A percentile compares a stretch with the other conserved stretches of the same genome.
Conservation (phyloP, 2,113 vertebrate species). For the Crotalus viridis region DNA sequence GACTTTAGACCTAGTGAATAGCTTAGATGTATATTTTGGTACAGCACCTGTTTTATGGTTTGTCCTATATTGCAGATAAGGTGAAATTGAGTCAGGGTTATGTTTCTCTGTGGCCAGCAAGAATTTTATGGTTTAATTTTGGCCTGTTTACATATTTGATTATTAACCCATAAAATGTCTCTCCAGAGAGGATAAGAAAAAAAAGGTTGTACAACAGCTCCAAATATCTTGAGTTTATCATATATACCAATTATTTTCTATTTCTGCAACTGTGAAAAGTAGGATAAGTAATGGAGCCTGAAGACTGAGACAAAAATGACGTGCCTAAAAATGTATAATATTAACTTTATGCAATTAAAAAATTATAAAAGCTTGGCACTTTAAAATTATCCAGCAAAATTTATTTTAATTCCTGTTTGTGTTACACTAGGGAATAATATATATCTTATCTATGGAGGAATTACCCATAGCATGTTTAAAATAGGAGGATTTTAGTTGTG, state of each 20-base stretch:
- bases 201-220: not conserved
- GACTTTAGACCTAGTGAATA: not conserved
- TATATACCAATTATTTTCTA: not conserved
- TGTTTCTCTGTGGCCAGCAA: not conserved
- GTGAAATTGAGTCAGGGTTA: not conserved
- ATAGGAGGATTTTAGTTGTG: constrained; percentile 45
- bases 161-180: not conserved
- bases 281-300: constrained; percentile 14
- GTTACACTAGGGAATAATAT: constrained; percentile 40
- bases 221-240: not conserved
- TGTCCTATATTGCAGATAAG: not conserved
- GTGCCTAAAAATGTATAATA: constrained; percentile 18
- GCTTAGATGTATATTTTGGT: not conserved
- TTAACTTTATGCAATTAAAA: constrained; percentile 36
- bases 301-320: constrained; percentile 14
- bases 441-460: constrained; percentile 32
- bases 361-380: constrained; percentile 26
- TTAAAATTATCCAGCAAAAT: constrained; percentile 46
- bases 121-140: not conserved
- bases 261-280: not conserved
- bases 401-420: constrained; percentile 34
- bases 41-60: not conserved
- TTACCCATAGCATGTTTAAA: constrained; percentile 42
- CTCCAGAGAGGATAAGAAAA: not conserved
- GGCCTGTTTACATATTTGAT: not conserved